These are phyloP conservation scores for Caenorhabditis tropicalis DNA, from an alignment of 1,140 invertebrate genomes.

Conservation along the genomic window DNA sequence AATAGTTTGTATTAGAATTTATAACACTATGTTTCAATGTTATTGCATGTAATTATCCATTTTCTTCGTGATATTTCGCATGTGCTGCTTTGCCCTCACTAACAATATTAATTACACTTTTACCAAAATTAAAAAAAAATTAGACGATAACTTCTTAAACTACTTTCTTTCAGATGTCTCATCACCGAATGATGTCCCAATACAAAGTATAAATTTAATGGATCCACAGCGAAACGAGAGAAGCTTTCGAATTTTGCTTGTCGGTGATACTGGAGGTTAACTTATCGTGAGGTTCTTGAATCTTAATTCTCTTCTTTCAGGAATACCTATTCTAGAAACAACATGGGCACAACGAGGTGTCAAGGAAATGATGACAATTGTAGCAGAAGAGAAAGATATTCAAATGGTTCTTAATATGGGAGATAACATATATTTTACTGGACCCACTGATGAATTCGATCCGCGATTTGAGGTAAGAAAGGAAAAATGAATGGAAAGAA, in stretches of 20 bases:
- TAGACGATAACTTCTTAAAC: too few species aligned
- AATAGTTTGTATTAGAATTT: too few species aligned
- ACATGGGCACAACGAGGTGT: constrained; percentile 60
- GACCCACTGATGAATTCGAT: constrained; percentile 61
- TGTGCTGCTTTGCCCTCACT: neutral
- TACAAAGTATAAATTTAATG: neutral
- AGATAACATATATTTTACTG: constrained; percentile 65
- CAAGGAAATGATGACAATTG: constrained; percentile 50
- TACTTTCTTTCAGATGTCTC: neutral
- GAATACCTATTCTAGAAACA: constrained; percentile 58
- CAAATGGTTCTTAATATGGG: constrained; percentile 59
- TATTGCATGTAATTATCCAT: too few species aligned
- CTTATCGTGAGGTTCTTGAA: neutral
- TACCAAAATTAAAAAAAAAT: neutral
- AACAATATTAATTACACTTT: neutral
- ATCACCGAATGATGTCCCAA: neutral
- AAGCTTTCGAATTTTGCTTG: constrained; percentile 60
- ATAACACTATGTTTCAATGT: too few species aligned
- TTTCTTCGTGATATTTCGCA: too few species aligned
- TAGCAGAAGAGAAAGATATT: constrained; percentile 45
- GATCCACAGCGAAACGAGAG: neutral
- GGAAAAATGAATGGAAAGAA: neutral
- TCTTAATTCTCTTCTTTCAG: neutral
- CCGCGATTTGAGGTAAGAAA: constrained; percentile 56
- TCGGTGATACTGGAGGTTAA: constrained; percentile 68